These are phyloP conservation scores for Cinclus cinclus DNA, from an alignment of 2,113 vertebrate species.

Conservation along the genomic window DNA sequence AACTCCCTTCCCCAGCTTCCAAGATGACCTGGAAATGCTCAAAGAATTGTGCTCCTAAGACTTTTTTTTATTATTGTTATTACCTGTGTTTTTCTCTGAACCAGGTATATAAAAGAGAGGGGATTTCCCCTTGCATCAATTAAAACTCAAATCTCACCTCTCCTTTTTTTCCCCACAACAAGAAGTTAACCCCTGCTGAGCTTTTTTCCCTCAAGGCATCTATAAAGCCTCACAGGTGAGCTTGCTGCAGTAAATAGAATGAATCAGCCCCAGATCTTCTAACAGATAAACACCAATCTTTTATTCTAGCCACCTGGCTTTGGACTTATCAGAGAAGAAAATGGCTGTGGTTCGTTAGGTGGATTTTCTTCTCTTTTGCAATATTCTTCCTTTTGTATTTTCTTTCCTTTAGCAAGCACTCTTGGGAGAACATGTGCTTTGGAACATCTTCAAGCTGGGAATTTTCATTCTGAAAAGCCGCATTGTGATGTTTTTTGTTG, in stretches of 20 bases:
- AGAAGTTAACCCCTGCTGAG: slow-evolving; percentile 76
- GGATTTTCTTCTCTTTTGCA: slow-evolving; percentile 29
- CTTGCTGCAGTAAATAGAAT: slow-evolving; percentile 74
- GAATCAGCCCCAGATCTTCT: slow-evolving; percentile 75
- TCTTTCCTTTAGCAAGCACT: not conserved
- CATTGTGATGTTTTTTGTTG: not conserved
- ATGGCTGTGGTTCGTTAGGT: slow-evolving; percentile 12
- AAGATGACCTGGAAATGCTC: slow-evolving; percentile 47
- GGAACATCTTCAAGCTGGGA: not conserved
- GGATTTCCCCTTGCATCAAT: slow-evolving; percentile 75
- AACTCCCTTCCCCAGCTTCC: not conserved
- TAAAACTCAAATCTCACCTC: slow-evolving; percentile 68
- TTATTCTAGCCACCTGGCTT: slow-evolving; percentile 72
- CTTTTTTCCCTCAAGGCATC: slow-evolving; percentile 72
- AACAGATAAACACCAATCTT: slow-evolving; percentile 76
- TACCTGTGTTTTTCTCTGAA: slow-evolving; percentile 47
- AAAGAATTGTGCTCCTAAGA: slow-evolving; percentile 14
- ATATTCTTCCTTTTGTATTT: slow-evolving; percentile 38
- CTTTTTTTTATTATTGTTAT: slow-evolving; percentile 38
- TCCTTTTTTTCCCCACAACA: slow-evolving; percentile 65
- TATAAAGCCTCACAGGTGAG: slow-evolving; percentile 80
- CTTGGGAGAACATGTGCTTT: not conserved
- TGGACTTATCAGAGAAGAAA: slow-evolving; percentile 45
- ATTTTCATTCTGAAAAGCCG: not conserved
- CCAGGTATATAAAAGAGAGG: slow-evolving; percentile 61